These are phyloP conservation scores for Hemistola chrysoprasaria DNA, from an alignment of 2,888 invertebrate species.

Conservation along the genomic window DNA sequence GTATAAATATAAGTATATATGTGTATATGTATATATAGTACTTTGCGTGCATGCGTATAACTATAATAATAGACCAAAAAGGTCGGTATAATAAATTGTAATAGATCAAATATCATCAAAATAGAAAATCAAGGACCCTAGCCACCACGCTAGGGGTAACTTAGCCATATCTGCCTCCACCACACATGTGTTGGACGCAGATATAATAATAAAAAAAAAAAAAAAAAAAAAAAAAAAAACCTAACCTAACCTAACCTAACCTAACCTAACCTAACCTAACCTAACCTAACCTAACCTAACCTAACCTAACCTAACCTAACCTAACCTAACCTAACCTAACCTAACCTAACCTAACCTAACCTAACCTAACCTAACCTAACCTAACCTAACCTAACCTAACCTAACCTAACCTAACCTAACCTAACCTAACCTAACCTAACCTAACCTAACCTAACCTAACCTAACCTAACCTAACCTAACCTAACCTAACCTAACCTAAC, in stretches of 20 bases:
- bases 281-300: background rate
- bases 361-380: background rate
- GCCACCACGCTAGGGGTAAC: no score
- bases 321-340: background rate
- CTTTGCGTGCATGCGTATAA: no score
- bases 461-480: background rate
- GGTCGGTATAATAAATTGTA: no score
- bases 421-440: background rate
- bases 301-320: background rate
- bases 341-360: background rate
- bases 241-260: background rate
- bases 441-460: background rate
- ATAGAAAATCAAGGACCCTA: no score
- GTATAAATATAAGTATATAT: no score
- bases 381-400: background rate
- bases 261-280: background rate
- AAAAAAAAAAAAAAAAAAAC: no score
- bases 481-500: background rate
- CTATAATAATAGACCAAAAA: no score
- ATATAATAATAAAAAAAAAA: background rate
- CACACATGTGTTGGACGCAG: no score
- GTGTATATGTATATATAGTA: no score
- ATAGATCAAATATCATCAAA: no score
- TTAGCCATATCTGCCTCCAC: no score
- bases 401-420: background rate